Conservation (phyloP, 2,113 vertebrate species). For the Pseudolaguvia tuberculata region DNA sequence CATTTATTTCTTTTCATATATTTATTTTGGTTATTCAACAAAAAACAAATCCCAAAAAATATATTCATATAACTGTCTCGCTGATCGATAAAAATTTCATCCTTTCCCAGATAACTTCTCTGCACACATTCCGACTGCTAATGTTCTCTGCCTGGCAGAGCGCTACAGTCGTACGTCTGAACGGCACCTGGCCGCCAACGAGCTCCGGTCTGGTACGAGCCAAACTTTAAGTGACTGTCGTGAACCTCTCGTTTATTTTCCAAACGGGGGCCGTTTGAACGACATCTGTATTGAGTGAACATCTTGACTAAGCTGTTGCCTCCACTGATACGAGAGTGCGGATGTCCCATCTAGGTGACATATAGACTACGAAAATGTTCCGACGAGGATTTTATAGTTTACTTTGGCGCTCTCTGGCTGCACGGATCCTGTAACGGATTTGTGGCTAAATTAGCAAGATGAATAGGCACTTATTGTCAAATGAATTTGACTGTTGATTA, state of each 20-base stretch:
- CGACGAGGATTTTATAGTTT: slow-evolving; percentile 37
- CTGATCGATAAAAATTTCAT: not conserved
- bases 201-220: not conserved
- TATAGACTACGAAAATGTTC: slow-evolving; percentile 32
- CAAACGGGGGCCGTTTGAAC: slow-evolving; percentile 10
- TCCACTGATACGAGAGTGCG: slow-evolving; percentile 10
- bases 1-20: too few species aligned
- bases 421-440: slow-evolving; percentile 38
- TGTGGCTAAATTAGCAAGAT: slow-evolving; percentile 48
- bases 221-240: not conserved
- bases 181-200: not conserved
- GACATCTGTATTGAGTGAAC: slow-evolving; percentile 16
- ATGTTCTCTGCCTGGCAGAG: not conserved
- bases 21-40: too few species aligned
- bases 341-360: slow-evolving; percentile 41
- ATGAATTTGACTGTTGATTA: slow-evolving; percentile 43
- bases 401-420: slow-evolving; percentile 36
- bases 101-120: not conserved
- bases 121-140: not conserved
- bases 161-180: not conserved
- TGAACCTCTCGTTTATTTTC: slow-evolving; percentile 20
- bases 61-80: not conserved
- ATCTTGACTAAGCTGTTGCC: slow-evolving; percentile 21
- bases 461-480: slow-evolving; percentile 42
- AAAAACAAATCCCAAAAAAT: not conserved